Evolutionary conservation across 2,797 vertebrate species (phyloP), one percentile per base, ranked within the genome.

Genomic region (Pelobates cultripes): DNA sequence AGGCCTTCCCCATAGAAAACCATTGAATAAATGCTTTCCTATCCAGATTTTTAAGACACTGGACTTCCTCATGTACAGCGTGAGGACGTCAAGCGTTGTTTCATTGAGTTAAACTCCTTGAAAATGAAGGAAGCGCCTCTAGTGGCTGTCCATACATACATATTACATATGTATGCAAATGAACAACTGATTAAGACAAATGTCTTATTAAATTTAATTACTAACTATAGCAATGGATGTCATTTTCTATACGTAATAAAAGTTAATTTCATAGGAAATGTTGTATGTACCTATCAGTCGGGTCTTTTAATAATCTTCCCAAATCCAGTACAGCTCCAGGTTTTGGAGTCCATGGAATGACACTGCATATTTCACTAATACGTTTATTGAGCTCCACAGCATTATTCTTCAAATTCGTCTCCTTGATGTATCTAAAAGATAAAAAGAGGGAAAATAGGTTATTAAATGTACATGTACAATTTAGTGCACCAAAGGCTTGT

Each of bases 341-440:
- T 74, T 84, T 83, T 12, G 94, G 94, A 0, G 93, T 95, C 94
- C 95, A 95, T 0, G 94, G 95, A 3, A 80, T 13, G 70, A 91
- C 85, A 8, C 85, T 70, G 60, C 85, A 87, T 14, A 60, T 87
- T 74, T 91, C 90, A 67, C 84, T 90, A 77, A 96, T 93, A 40
- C 90, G 89, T 0, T 84, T 86, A 68, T 93, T 96, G 69, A 95
- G 90, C 51, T 91, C 88, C 57, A 75, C 86, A 8, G 94, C 85
- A n/a, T 85, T 87, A 86, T 95, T 95, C 89, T 95, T 96, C 2
- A 74, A 43, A 75, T 95, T 95, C 13, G 90, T 95, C 14, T 93
- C 88, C 66, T 90, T 95, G 60, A 95, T 93, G 73, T 94, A 95
- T 64, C 94, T 95, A 86, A 43, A 28, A 63, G 68, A 79, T 80